These are phyloP conservation scores for Aphidius colemani DNA, from an alignment of 2,888 invertebrate genomes.

Conservation along the genomic window DNA sequence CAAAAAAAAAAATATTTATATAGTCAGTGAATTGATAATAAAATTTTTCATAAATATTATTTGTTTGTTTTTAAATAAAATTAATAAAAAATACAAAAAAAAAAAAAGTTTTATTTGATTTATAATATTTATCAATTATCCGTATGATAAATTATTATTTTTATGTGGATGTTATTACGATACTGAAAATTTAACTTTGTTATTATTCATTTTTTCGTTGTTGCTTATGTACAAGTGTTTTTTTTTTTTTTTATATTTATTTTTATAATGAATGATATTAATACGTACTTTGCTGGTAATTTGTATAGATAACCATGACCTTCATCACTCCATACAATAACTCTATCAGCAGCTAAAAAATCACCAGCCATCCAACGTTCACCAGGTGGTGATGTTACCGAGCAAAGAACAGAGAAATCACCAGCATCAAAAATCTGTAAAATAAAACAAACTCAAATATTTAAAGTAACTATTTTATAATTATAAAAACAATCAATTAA, in stretches of 20 bases:
- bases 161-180: too few relatives aligned
- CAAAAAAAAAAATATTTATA: neutral
- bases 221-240: too few relatives aligned
- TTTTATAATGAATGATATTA: neutral
- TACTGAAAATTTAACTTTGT: too few relatives aligned
- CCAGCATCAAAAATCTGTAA: slow-evolving; percentile 77
- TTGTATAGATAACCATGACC: slow-evolving; percentile 96
- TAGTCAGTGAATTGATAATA: neutral
- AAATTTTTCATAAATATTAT: slow-evolving; percentile 24
- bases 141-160: neutral
- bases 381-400: slow-evolving; percentile 84
- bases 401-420: slow-evolving; percentile 94
- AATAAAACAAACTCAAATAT: neutral
- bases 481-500: neutral
- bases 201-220: too few relatives aligned
- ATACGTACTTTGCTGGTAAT: slow-evolving; percentile 90
- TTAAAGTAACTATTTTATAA: neutral
- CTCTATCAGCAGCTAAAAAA: slow-evolving; percentile 88
- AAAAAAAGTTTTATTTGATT: slow-evolving; percentile 13
- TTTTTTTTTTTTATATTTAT: too few relatives aligned
- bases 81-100: too few relatives aligned
- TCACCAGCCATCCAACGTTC: slow-evolving; percentile 96
- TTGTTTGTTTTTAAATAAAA: too few relatives aligned
- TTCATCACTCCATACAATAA: slow-evolving; percentile 94
- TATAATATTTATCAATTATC: neutral